Percentiles rank a stretch among this genome's conserved stretches.
phyloP scores from a whole-genome alignment of 2,888 invertebrate genomes.

The Aquatica leii region DNA sequence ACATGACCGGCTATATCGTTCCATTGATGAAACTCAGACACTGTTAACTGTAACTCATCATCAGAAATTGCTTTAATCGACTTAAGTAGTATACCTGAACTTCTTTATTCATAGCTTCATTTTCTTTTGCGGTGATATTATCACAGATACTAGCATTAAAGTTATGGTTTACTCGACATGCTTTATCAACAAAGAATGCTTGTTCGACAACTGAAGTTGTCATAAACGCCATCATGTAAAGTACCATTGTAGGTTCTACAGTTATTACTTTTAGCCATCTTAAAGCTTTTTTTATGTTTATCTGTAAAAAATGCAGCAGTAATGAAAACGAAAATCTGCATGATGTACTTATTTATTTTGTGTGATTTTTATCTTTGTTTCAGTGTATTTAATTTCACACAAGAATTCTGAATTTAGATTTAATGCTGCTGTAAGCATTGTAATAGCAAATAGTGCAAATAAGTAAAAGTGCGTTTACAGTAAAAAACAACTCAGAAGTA shows the following conservation, averaged over 20 bases:
- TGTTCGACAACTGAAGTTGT: constrained; percentile 82
- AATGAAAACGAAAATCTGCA: no score
- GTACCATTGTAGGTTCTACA: constrained; percentile 86
- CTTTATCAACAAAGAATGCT: constrained; percentile 79
- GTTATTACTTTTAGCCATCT: constrained; percentile 61
- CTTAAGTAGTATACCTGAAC: constrained; percentile 71
- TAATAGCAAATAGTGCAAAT: no score
- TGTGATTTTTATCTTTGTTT: no score
- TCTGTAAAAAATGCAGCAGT: no score
- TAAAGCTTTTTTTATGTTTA: constrained; percentile 17
- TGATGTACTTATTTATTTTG: no score
- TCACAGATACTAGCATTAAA: constrained; percentile 73
- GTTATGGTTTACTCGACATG: constrained; percentile 78
- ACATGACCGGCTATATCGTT: constrained; percentile 77
- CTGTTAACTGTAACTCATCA: constrained; percentile 72
- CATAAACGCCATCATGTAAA: constrained; percentile 90
- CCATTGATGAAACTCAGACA: constrained; percentile 80
- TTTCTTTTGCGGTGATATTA: constrained; percentile 65
- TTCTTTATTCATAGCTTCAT: constrained; percentile 68
- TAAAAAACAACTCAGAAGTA: no score
- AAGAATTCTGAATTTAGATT: no score
- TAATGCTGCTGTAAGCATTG: no score
- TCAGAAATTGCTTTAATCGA: no score
- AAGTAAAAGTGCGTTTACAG: no score
- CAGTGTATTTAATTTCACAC: no score